phyloP scores from a whole-genome alignment of 92 coral and sea anemone species.

The Heteractis magnifica region DNA sequence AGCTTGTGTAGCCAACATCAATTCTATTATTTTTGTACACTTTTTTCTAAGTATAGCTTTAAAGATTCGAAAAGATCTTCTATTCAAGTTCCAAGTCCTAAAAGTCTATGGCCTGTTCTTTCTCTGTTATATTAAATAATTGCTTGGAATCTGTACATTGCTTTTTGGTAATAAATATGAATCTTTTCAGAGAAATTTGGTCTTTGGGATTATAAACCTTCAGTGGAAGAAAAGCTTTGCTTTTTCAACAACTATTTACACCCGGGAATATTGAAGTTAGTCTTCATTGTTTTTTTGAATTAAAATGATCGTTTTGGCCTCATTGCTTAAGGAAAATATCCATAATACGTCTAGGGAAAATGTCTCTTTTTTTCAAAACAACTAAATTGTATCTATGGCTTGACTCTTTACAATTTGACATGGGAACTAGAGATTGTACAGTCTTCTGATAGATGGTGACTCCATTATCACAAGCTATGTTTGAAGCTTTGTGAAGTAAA shows the following conservation, averaged over 20 bases:
- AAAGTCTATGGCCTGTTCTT: not conserved
- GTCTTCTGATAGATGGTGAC: not conserved
- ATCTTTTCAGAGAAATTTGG: not conserved
- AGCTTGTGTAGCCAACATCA: conserved; percentile 12
- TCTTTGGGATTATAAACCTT: not conserved
- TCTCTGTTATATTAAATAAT: conserved; percentile 46
- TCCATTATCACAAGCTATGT: not conserved
- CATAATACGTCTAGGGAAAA: not conserved
- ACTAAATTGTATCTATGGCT: not conserved
- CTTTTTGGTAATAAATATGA: conserved; percentile 50
- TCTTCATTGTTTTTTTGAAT: not conserved
- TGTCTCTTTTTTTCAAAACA: not conserved
- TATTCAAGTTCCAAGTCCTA: conserved; percentile 11
- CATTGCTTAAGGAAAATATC: not conserved
- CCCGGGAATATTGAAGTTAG: not conserved
- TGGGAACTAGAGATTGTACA: not conserved
- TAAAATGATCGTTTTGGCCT: not conserved
- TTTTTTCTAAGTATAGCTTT: conserved; percentile 14
- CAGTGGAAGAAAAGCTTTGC: not conserved
- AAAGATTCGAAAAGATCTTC: conserved; percentile 24
- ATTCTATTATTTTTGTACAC: conserved; percentile 27
- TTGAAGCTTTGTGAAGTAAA: not conserved
- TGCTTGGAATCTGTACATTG: not conserved
- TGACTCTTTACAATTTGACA: not conserved
- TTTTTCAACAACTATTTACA: not conserved